Conservation (phyloP, 2,888 invertebrate genomes). For the Aspidiotus destructor region DNA sequence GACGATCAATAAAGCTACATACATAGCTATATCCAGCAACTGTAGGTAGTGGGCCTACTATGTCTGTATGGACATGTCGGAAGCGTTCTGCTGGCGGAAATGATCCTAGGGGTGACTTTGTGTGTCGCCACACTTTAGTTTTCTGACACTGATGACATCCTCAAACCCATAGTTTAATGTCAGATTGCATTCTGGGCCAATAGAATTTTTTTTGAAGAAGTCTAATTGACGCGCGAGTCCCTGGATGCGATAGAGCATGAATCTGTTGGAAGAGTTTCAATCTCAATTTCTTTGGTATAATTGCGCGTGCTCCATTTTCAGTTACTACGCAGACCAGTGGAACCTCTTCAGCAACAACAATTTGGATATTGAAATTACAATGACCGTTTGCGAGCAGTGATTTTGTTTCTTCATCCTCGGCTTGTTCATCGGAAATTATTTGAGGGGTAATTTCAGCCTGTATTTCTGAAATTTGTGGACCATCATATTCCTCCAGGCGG, state of each 20-base stretch:
- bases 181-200: not conserved
- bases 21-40: too few species aligned
- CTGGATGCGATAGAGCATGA: not conserved
- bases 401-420: too few species aligned
- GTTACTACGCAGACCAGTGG: not conserved
- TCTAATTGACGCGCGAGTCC: not conserved
- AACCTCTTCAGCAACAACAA: not conserved
- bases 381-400: not conserved
- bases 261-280: not conserved
- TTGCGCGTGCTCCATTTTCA: not conserved
- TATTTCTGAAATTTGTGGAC: not conserved
- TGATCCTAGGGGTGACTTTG: too few species aligned
- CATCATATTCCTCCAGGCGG: not conserved
- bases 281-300: not conserved
- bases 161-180: not conserved
- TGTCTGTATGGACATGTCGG: too few species aligned
- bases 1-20: too few species aligned
- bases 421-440: not conserved
- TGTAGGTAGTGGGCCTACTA: too few species aligned
- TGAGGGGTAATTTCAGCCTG: not conserved
- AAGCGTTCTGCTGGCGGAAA: too few species aligned
- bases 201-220: not conserved
- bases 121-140: not conserved
- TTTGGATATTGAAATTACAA: not conserved
- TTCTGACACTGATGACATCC: not conserved